Evolutionary conservation across 1,140 invertebrate genomes (phyloP), one percentile per base, ranked within the genome.

Genomic region (Mya arenaria): DNA sequence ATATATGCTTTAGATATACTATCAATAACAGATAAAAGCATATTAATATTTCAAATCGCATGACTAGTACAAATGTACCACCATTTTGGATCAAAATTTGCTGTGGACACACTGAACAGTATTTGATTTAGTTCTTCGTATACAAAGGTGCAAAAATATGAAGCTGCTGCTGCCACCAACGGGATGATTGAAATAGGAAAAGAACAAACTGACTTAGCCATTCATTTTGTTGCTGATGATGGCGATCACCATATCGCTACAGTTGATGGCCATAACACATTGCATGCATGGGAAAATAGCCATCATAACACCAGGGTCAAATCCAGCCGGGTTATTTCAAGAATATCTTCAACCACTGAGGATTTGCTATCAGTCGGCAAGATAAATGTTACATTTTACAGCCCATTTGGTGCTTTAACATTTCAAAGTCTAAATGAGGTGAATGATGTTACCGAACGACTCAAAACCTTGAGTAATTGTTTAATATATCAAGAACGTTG

Each of bases 201-300:
- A 5, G 1, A 48, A 10, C 10, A 25, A 8, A 13, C 0, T 13
- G 25, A 19, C 8, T 25, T 44, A 58, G 32, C 36, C 62, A 48
- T 81, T 4, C 86, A 87, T 44, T 87, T 39, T 73, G 73, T 84
- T 10, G 77, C 72, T 3, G 84, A 85, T 44, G 84, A 85, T 78
- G 77, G 84, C 52, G 82, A 87, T 52, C 73, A 87, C 60, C 83
- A 85, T 60, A 66, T 63, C 15, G 30, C 55, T 3, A 87, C 84
- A 4, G 4, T 85, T 25, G 77, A 83, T 71, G 84, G 78, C 3
- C 10, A 30, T 8, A 74, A 79, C 23, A 85, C 73, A 39, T 85
- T 85, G 36, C 74, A 85, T 68, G 84, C 68, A 82, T 79, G 82
- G 75, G 17, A 84, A 84, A 28, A 85, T 86, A 13, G 79, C 75